Base-by-base conservation (phyloP, 2,888 invertebrate genomes). In the Andrena bucephala region DNA sequence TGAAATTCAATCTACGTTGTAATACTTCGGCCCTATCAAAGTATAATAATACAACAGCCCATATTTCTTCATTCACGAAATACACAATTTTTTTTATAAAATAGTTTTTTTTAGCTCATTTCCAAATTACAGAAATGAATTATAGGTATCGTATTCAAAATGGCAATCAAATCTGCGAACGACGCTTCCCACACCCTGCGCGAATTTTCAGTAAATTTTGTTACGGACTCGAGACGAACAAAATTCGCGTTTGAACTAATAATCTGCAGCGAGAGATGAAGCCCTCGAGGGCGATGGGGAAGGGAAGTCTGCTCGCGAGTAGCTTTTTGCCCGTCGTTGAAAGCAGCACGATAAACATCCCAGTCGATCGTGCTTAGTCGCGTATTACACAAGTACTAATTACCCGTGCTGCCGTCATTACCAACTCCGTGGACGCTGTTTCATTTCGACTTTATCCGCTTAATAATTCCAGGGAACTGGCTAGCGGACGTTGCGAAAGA, bases 371-470 rank as follows among this genome's bases (percentile, higher is more conserved):
- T 33, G 24, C 33, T 31, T 27, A 27, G 68, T 54, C 27, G 54
- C 68, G 33, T 54, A 54, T 68, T 68, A 54, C 68, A 24, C 54
- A 29, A 52, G 54, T 24, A 13, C 31, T 54, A 68, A 68, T 68
- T 68, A 54, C 54, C 20, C 54, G 54, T 33, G 68, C 54, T 24
- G 33, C 50, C 24, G n/a, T 6, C 33, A 7, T 20, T 20, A 33
- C 20, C 31, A 31, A 31, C 54, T 31, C 57, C 2, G 31, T 16
- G 69, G 10, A 0, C 57, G n/a, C 10, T 6, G 59, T n/a, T 69
- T 69, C 59, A 27, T 59, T 69, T 59, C 29, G 33, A 69, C 31
- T 69, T 29, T 57, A 24, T 31, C 33, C 57, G 33, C 29, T 69
- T 57, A 69, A 36, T 24, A 24, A 27, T 57, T 42, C 5, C 42